Percentiles rank a stretch among this genome's conserved stretches.
Evolutionary conservation across 2,888 invertebrate genomes (phyloP).

Genomic region (Dolichomitus sp.): DNA sequence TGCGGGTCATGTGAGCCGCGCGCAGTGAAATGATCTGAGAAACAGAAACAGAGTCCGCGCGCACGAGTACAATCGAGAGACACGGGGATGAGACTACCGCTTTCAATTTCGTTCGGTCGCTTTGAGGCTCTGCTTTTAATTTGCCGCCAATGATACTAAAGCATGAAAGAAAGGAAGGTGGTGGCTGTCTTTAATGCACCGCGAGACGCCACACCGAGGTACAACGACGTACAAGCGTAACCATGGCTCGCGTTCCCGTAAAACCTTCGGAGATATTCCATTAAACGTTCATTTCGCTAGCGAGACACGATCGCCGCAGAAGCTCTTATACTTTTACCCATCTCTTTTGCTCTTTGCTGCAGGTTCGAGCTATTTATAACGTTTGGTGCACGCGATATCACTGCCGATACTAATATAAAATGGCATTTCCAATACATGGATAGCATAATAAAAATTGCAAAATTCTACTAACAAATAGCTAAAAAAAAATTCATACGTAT

Average conservation of each 20-base stretch:
- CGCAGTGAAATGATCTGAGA: conserved; percentile 51
- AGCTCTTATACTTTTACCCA: conserved; percentile 10
- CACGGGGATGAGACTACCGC: conserved; percentile 68
- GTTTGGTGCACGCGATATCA: conserved; percentile 42
- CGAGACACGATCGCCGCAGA: conserved; percentile 52
- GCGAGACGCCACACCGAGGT: conserved; percentile 63
- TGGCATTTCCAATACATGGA: conserved; percentile 25
- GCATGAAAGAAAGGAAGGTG: conserved; percentile 70
- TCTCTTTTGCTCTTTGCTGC: conserved; percentile 3
- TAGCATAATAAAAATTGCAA: conserved; percentile 2
- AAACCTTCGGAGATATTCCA: conserved; percentile 70
- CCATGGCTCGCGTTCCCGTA: conserved; percentile 29
- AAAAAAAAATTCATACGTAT: too few species aligned
- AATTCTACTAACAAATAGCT: too few species aligned
- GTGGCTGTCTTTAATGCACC: conserved; percentile 64
- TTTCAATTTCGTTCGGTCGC: conserved; percentile 78
- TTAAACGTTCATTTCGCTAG: conserved; percentile 75
- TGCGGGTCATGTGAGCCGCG: not conserved
- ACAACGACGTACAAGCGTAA: not conserved
- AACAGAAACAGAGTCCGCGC: conserved; percentile 54
- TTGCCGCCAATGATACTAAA: conserved; percentile 75
- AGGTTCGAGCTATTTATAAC: conserved; percentile 40
- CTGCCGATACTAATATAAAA: conserved; percentile 15
- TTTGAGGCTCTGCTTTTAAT: conserved; percentile 76
- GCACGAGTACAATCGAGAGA: conserved; percentile 43